phyloP scores from a whole-genome alignment of 2,113 vertebrate genomes.

The Cichladusa arquata region DNA sequence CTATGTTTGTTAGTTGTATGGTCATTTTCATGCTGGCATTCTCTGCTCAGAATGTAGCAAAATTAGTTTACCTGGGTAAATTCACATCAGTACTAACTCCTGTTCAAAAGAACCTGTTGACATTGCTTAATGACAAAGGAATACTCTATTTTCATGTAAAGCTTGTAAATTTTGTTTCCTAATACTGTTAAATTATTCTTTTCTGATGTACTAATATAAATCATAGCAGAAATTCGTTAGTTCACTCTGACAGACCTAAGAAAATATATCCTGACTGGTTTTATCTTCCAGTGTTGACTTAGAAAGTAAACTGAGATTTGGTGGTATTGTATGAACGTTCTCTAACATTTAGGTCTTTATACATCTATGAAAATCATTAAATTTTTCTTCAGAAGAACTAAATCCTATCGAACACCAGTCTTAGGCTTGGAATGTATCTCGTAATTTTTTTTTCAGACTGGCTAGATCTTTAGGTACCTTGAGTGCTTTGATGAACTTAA shows the following conservation, averaged over 20 bases:
- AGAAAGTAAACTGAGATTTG: background rate
- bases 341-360: background rate
- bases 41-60: background rate
- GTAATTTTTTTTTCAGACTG: background rate
- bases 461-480: background rate
- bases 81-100: background rate
- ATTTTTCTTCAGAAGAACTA: background rate
- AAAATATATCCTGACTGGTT: background rate
- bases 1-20: background rate
- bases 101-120: background rate
- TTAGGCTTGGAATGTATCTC: background rate
- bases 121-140: background rate
- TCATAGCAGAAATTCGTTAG: background rate
- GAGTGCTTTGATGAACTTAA: background rate
- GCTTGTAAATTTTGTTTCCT: background rate
- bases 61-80: background rate
- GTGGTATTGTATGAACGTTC: background rate
- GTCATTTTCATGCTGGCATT: background rate
- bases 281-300: background rate
- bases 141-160: background rate
- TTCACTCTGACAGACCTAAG: background rate
- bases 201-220: background rate
- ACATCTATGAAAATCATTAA: background rate
- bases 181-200: background rate
- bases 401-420: background rate